Evolutionary conservation across 2,113 vertebrate species (phyloP), one percentile per base, ranked within the genome.

Genomic region (Lagopus leucura): DNA sequence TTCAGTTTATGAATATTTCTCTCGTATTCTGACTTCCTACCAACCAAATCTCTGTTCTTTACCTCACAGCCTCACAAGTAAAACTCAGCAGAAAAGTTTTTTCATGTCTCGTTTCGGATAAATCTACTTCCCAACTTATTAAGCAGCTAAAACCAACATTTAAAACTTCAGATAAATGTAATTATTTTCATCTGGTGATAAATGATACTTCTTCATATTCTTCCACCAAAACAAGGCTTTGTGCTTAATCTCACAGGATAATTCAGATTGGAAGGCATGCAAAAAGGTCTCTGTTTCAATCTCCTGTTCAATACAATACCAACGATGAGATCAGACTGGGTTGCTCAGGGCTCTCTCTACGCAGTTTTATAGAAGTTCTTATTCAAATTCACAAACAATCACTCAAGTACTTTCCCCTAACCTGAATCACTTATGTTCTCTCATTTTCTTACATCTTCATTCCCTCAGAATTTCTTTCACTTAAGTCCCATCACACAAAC

Each of bases 361-460:
- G 8, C 57, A 32, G 6, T 14, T 52, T 64, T 38, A 38, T 9
- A 38, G 38, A 38, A 38, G 38, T 19, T 85, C 74, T 58, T 58
- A 75, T 11, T 15, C 25, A 82, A 3, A 0, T 75, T 4, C 19
- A 17, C 28, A 89, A 64, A 14, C 15, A 52, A 79, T 36, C 11
- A 66, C 10, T 36, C 11, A 61, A 73, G 27, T 8, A 1, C 30
- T 50, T 21, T 50, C 83, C 27, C 52, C 42, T 40, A 32, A 58
- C 38, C 12, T 28, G 60, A 11, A 55, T 42, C 0, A 58, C 34
- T 74, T 20, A 58, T 0, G 1, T 22, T 58, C 4, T 9, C 30
- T 73, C 36, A 15, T 55, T 77, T 86, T 48, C 70, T 28, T 84
- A 0, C 10, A 42, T 2, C 11, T 60, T 57, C 17, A n/a, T n/a